phyloP scores from a whole-genome alignment of 2,888 invertebrate species.

The Dynastes tityus region DNA sequence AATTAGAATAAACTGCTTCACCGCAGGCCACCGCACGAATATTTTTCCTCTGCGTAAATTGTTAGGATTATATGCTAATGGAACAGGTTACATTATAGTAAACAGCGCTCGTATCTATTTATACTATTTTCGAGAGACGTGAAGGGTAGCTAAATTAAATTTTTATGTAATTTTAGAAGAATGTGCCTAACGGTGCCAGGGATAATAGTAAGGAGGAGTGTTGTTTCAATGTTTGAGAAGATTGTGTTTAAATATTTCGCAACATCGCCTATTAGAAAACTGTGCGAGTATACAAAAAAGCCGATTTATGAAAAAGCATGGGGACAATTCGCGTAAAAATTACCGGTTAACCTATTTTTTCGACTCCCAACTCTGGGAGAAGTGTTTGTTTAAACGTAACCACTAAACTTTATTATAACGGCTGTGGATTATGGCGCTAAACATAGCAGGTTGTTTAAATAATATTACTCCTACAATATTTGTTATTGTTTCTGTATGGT shows the following conservation, averaged over 20 bases:
- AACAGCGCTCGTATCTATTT: constrained; percentile 10
- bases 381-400: constrained; percentile 21
- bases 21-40: constrained; percentile 39
- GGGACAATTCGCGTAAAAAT: not conserved
- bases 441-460: constrained; percentile 11
- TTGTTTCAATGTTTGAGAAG: not conserved
- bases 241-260: constrained; percentile 30
- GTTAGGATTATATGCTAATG: constrained; percentile 42
- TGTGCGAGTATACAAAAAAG: not conserved
- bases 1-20: constrained; percentile 47
- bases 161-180: constrained; percentile 29
- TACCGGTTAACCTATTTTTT: constrained; percentile 10
- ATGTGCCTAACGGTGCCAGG: constrained; percentile 15
- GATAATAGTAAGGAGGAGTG: not conserved
- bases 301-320: constrained; percentile 3
- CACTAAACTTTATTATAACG: constrained; percentile 5
- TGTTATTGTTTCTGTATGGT: constrained; percentile 1
- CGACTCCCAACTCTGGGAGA: not conserved
- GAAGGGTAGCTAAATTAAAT: constrained; percentile 30
- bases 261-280: not conserved
- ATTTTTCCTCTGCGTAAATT: constrained; percentile 42
- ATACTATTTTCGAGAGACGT: not conserved
- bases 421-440: not conserved
- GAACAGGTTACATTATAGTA: constrained; percentile 41
- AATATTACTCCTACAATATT: constrained; percentile 3